phyloP scores from a whole-genome alignment of 1,140 invertebrate species.

The Meloidogyne floridensis region DNA sequence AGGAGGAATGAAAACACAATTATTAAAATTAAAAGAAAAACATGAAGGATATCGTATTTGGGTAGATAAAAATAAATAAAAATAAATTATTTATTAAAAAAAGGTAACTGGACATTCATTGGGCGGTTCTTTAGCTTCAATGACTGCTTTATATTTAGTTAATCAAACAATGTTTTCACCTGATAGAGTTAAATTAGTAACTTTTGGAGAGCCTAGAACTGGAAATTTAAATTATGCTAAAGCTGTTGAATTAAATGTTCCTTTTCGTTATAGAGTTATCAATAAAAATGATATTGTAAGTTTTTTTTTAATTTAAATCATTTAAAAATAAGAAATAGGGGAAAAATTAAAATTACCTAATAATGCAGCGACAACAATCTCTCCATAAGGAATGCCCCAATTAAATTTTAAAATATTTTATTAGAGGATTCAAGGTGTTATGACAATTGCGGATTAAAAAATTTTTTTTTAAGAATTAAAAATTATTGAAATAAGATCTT shows the following conservation, averaged over 20 bases:
- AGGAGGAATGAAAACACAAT: constrained; percentile 62
- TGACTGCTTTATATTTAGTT: constrained; percentile 63
- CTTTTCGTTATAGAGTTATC: constrained; percentile 60
- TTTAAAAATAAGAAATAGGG: not conserved
- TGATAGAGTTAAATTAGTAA: constrained; percentile 58
- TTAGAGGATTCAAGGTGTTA: no score
- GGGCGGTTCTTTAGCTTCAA: constrained; percentile 62
- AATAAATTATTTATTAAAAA: not conserved
- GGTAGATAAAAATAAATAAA: constrained; percentile 35
- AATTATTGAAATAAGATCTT: no score
- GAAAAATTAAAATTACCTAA: no score
- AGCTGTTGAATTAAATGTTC: constrained; percentile 56
- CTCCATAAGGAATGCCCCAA: no score
- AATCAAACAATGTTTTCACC: constrained; percentile 58
- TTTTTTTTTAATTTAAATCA: not conserved
- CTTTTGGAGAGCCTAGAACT: constrained; percentile 64
- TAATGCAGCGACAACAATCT: no score
- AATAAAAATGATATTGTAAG: constrained; percentile 63
- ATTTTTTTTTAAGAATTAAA: no score
- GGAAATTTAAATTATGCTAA: constrained; percentile 63
- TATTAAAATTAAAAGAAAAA: constrained; percentile 57
- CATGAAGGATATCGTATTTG: constrained; percentile 60
- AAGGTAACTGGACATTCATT: constrained; percentile 59
- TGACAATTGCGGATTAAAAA: no score
- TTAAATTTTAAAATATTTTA: no score